Evolutionary conservation across 2,888 invertebrate genomes (phyloP).

Genomic region (Cheilosia pagana): DNA sequence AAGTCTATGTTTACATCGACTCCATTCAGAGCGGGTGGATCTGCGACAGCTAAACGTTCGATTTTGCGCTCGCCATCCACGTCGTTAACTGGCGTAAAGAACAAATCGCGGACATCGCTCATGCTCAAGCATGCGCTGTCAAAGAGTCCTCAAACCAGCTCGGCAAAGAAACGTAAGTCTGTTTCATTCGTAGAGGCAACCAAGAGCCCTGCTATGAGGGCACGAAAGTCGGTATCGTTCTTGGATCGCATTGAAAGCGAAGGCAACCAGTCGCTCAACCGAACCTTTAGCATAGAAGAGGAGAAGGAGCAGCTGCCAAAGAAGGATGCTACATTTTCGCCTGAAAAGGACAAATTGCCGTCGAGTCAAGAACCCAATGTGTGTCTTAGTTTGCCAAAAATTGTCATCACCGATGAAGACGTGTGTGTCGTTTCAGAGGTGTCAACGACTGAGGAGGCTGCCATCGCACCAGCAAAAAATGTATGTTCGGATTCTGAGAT

Average conservation of each 20-base stretch:
- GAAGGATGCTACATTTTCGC: constrained; percentile 46
- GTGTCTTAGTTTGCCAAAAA: neutral
- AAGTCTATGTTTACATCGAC: constrained; percentile 59
- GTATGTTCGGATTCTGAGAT: no score
- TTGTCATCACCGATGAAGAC: neutral
- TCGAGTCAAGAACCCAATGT: neutral
- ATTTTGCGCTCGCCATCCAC: constrained; percentile 12
- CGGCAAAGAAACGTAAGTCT: constrained; percentile 3
- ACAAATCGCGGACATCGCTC: constrained; percentile 42
- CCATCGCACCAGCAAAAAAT: no score
- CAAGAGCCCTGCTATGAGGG: neutral
- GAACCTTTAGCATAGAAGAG: constrained; percentile 48
- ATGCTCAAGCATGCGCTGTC: constrained; percentile 61
- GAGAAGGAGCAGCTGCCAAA: neutral
- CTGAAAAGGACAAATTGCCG: constrained; percentile 29
- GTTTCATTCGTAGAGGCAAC: constrained; percentile 9
- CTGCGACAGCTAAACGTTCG: constrained; percentile 7
- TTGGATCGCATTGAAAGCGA: constrained; percentile 18
- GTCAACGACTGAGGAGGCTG: no score
- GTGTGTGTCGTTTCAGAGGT: neutral
- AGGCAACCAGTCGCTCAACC: neutral
- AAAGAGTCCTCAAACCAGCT: constrained; percentile 17
- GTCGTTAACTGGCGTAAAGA: constrained; percentile 7
- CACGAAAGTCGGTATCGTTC: constrained; percentile 51
- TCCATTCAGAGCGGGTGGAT: constrained; percentile 35